Base-by-base conservation (phyloP, 2,113 vertebrate genomes). In the Ptyas mucosa region DNA sequence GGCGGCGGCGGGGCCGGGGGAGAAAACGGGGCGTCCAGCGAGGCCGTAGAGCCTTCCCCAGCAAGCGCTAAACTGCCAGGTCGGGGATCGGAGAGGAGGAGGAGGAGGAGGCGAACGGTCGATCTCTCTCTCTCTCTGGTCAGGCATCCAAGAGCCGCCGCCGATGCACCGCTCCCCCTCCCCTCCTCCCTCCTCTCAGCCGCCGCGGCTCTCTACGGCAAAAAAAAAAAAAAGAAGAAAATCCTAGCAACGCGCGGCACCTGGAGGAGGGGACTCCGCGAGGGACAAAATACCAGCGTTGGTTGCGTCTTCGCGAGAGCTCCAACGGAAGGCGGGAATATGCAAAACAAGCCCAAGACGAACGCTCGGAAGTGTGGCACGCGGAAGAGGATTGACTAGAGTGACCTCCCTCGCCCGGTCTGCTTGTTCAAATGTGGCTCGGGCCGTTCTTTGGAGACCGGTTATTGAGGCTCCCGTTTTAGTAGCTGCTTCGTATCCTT, bases 251-350 rank as follows among this genome's bases (percentile, higher is more conserved):
- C 94, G 46, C 69, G 52, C 92, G 52, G 39, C 91, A 89, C 86
- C 12, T 46, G 46, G 34, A 89, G 89, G 94, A 96, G 46, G 95
- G 95, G 39, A 85, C 89, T 55, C 95, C 93, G 93, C 91, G 20
- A n/a, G 90, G 96, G 95, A 93, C 97, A 95, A 96, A 97, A 91
- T 54, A 86, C 93, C 89, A 15, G 58, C 21, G 88, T 46, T 61
- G 29, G 29, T 58, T 0, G 1, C 9, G 9, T 2, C 54, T 87
- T 81, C 93, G 90, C 64, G 49, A 18, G 24, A 43, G 69, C 29
- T 0, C 5, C 2, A 18, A 8, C 29, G 9, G 61, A 10, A 5
- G 92, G 85, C 0, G 91, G 10, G 3, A 53, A 61, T 34, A 8
- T 81, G 75, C 75, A 81, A 81, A 81, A 81, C 34, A 21, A 39